These are phyloP conservation scores for Bergia sp. DNA, from an alignment of 92 coral and sea anemone species.

Conservation along the genomic window DNA sequence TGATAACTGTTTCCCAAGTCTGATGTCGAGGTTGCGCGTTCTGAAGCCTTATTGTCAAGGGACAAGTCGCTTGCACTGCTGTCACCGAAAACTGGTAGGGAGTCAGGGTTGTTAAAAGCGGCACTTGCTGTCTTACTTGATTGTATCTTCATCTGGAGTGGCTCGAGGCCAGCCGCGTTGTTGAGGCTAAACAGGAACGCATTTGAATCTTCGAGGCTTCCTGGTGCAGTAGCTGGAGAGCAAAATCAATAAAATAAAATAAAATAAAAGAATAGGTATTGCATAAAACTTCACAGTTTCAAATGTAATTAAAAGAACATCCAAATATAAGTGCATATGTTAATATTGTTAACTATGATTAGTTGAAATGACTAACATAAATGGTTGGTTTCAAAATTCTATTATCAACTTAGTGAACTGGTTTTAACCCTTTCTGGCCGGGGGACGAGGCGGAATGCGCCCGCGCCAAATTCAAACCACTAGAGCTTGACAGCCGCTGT, in stretches of 20 bases:
- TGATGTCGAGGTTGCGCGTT: not conserved
- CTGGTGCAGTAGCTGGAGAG: not conserved
- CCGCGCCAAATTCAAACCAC: too few species aligned
- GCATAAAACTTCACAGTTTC: too few species aligned
- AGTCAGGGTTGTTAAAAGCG: not conserved
- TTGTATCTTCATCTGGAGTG: slow-evolving; percentile 27
- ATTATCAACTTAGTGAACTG: too few species aligned
- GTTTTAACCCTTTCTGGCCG: too few species aligned
- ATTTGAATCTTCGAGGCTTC: not conserved
- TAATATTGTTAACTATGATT: too few species aligned
- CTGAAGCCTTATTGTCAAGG: slow-evolving; percentile 7
- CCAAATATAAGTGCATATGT: too few species aligned
- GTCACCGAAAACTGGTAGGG: slow-evolving; percentile 19
- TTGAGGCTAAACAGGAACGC: slow-evolving; percentile 33
- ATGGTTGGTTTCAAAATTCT: too few species aligned
- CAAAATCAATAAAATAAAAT: not conserved
- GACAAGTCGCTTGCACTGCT: slow-evolving; percentile 8
- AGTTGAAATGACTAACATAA: too few species aligned
- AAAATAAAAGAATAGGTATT: too few species aligned
- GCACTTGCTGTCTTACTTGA: not conserved
- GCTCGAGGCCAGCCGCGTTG: slow-evolving; percentile 17
- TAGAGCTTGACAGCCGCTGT: too few species aligned
- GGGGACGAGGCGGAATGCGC: too few species aligned
- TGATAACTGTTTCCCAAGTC: slow-evolving; percentile 14
- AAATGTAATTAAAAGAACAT: too few species aligned